Conservation (phyloP, 2,113 vertebrate genomes). For the Struthidea cinerea region DNA sequence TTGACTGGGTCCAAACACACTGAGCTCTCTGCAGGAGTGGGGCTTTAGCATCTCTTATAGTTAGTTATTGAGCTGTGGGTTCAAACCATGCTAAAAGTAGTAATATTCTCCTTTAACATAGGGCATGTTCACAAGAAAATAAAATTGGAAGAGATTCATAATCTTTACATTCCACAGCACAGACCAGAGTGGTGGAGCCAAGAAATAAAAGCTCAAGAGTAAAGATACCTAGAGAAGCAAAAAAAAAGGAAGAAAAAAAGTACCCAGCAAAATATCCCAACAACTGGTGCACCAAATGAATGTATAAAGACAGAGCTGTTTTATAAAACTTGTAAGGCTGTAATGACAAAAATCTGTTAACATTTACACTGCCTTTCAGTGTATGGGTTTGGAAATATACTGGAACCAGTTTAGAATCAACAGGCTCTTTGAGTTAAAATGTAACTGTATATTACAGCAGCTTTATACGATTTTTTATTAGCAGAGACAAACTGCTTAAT, state of each 20-base stretch:
- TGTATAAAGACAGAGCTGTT: background rate
- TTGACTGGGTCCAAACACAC: background rate
- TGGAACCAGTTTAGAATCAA: constrained; percentile 25
- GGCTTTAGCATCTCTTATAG: background rate
- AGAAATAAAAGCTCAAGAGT: background rate
- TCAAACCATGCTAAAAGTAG: background rate
- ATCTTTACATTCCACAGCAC: constrained; percentile 2
- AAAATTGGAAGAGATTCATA: background rate
- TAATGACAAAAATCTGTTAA: constrained; percentile 52
- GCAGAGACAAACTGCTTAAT: constrained; percentile 53
- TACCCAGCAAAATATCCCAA: background rate
- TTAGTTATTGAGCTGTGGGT: background rate
- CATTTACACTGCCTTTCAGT: constrained; percentile 20
- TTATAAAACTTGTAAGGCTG: constrained; percentile 22
- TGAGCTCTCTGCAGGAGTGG: background rate
- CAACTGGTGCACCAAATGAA: background rate
- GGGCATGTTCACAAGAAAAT: background rate
- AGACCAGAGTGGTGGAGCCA: background rate
- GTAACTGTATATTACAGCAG: background rate
- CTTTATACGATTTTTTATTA: constrained; percentile 43
- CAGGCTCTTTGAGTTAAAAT: constrained; percentile 27
- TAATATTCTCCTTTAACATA: background rate
- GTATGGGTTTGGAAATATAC: background rate
- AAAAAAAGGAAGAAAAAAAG: background rate
- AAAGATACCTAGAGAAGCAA: background rate